Conservation (phyloP, 1,140 invertebrate genomes). For the Vanessa tameamea region DNA sequence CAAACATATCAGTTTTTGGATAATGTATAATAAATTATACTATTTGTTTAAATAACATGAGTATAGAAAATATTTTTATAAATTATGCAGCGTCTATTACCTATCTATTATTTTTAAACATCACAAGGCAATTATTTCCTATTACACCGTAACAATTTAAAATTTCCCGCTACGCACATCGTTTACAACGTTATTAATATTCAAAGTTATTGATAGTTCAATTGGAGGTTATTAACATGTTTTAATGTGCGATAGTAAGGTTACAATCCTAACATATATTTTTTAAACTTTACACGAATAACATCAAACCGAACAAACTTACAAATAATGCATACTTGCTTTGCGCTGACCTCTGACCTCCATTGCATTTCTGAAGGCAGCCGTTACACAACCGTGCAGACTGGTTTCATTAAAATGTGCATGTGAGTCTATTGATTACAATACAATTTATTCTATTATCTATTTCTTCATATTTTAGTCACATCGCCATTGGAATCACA, state of each 20-base stretch:
- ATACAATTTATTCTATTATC: slow-evolving; percentile 20
- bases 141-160: not conserved
- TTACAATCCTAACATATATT: not conserved
- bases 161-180: not conserved
- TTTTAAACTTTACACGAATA: not conserved
- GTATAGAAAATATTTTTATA: no score
- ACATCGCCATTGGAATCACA: not conserved
- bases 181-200: not conserved
- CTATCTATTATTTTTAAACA: no score
- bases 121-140: no score
- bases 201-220: slow-evolving; percentile 8
- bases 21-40: no score
- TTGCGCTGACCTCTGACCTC: slow-evolving; percentile 57
- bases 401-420: slow-evolving; percentile 47
- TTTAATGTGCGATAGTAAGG: not conserved
- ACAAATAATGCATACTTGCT: slow-evolving; percentile 28
- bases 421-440: slow-evolving; percentile 44
- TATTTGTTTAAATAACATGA: no score
- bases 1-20: no score
- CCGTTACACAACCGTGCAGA: slow-evolving; percentile 58
- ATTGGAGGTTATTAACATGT: slow-evolving; percentile 1
- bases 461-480: slow-evolving; percentile 7
- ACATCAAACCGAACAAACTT: slow-evolving; percentile 2
- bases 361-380: slow-evolving; percentile 40
- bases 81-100: no score